These are phyloP conservation scores for Solenodon paradoxus DNA, from an alignment of 2,113 vertebrate species.

Conservation along the genomic window DNA sequence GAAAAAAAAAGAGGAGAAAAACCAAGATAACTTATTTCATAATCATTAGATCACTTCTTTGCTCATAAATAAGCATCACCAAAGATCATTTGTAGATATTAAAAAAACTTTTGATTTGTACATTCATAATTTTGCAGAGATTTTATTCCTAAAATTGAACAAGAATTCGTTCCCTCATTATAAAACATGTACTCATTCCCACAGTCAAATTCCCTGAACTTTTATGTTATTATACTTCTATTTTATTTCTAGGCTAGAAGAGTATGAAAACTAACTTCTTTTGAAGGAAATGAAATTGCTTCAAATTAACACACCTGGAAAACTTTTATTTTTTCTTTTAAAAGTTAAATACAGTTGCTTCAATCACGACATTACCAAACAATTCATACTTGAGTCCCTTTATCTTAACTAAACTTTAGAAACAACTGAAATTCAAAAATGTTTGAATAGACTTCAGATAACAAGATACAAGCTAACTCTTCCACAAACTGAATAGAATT, in stretches of 20 bases:
- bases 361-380: constrained; percentile 28
- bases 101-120: constrained; percentile 20
- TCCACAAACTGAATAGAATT: background rate
- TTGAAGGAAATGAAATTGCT: constrained; percentile 36
- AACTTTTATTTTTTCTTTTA: constrained; percentile 19
- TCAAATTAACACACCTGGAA: constrained; percentile 23
- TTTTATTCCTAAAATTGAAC: background rate
- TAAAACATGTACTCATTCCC: constrained; percentile 24
- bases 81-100: constrained; percentile 19
- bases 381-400: background rate
- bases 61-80: constrained; percentile 31
- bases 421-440: constrained; percentile 6
- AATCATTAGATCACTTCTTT: constrained; percentile 43
- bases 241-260: background rate
- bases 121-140: constrained; percentile 20
- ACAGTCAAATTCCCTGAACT: background rate
- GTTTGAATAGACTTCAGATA: constrained; percentile 19
- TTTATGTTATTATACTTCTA: constrained; percentile 1
- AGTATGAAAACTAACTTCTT: constrained; percentile 50
- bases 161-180: constrained; percentile 6
- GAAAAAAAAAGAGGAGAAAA: background rate
- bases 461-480: constrained; percentile 1
- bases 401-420: constrained; percentile 42
- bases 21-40: background rate
- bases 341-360: constrained; percentile 52